Evolutionary conservation across 37 sponge, comb jelly and placozoan genomes (phyloP), one percentile per base, ranked within the genome.

Genomic region (Beroe forskalii): DNA sequence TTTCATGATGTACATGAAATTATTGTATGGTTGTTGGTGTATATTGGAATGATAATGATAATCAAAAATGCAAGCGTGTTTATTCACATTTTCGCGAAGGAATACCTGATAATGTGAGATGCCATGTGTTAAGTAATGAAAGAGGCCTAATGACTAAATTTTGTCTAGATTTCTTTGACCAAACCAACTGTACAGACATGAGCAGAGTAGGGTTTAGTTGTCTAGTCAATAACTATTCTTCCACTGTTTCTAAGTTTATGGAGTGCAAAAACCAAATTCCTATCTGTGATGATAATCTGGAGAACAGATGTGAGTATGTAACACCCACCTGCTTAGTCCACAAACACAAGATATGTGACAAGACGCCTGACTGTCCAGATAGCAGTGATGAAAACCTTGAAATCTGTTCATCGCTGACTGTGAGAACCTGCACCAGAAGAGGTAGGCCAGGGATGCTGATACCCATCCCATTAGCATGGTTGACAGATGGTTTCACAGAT

Each of bases 281-380:
- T n/a, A 48, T 72, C 1, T 72, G 76, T 37, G 38, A 72, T 22
- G 40, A 72, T 72, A 27, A 27, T 27, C 20, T 72, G 6, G 76
- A 72, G 14, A 27, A 32, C 19, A 37, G 27, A 14, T 72, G 76
- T 37, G 40, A 20, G 76, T 1, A 23, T 4, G 40, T 37, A 22
- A 23, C 40, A 32, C 23, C 40, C 1, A 32, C 8, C 8, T 72
- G 76, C 40, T 20, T 20, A 4, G 23, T 72, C 40, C 76, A 72
- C 40, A 72, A 72, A 33, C 76, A 72, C 76, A 17, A 37, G 9
- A 32, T 38, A 12, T 72, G 76, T 72, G 76, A 72, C 22, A 38
- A 38, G 22, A 27, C 8, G 8, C 22, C 19, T 6, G 76, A 72
- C 40, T 72, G 76, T 22, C 1, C 8, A 32, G 40, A 38, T 32